Conservation (phyloP, 2,797 vertebrate genomes). For the Myotis vivesi region DNA sequence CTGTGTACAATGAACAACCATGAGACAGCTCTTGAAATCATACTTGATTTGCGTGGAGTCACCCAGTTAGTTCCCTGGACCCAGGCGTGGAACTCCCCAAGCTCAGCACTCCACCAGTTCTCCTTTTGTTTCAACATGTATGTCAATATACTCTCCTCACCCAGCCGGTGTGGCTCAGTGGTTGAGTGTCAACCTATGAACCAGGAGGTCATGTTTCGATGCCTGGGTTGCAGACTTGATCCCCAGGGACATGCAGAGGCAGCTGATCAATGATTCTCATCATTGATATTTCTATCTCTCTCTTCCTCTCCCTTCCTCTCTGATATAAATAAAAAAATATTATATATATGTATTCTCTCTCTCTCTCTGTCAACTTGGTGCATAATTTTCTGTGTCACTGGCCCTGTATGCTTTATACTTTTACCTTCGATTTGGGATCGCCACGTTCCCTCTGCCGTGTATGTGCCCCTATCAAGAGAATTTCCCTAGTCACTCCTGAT, state of each 20-base stretch:
- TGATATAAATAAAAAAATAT: too few species aligned
- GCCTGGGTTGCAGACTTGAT: too few species aligned
- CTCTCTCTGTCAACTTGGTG: background rate
- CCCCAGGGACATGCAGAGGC: too few species aligned
- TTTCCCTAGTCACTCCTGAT: background rate
- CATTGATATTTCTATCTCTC: too few species aligned
- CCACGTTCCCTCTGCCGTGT: background rate
- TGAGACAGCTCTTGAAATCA: background rate
- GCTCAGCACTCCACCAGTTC: background rate
- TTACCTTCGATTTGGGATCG: background rate
- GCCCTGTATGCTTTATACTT: background rate
- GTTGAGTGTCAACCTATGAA: too few species aligned
- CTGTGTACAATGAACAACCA: too few species aligned
- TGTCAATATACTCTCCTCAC: background rate
- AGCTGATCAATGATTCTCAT: too few species aligned
- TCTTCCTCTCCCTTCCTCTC: too few species aligned
- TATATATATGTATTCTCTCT: too few species aligned
- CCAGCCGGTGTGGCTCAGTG: too few species aligned
- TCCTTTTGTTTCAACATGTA: background rate
- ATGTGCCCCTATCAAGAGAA: background rate
- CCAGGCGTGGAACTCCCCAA: background rate
- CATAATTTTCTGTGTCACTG: background rate
- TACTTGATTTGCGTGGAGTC: rapidly evolving
- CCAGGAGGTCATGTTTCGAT: too few species aligned
- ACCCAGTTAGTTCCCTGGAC: background rate